Conservation (phyloP, 2,113 vertebrate genomes). For the Mesitornis unicolor region DNA sequence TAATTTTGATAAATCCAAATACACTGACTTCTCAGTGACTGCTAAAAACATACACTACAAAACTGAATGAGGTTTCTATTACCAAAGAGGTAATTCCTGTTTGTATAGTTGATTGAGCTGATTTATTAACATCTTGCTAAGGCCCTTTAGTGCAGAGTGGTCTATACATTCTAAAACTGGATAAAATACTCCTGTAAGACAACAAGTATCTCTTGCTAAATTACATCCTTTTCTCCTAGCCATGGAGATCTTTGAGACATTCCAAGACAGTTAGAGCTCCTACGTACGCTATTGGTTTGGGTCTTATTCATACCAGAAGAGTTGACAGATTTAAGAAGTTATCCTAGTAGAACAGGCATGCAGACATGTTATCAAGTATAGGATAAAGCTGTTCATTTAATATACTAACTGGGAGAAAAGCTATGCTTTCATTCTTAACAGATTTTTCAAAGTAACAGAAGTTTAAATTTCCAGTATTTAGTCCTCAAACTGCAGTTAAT, state of each 20-base stretch:
- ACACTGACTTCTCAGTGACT: neutral
- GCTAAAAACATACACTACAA: neutral
- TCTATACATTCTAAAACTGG: neutral
- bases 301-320: neutral
- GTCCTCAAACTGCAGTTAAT: neutral
- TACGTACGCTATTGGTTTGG: neutral
- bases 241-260: neutral
- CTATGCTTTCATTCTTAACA: neutral
- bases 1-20: neutral
- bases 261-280: neutral
- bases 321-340: neutral
- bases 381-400: neutral
- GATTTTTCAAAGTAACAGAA: neutral
- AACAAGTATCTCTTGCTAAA: neutral
- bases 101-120: neutral
- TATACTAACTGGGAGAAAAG: neutral
- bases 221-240: neutral
- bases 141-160: neutral
- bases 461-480: neutral
- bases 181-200: neutral
- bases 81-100: neutral
- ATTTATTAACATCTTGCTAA: neutral
- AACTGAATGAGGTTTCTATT: neutral
- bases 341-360: neutral
- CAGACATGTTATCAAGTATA: accelerated